Base-by-base conservation (phyloP, 1,140 invertebrate species). In the Pentalonia nigronervosa region DNA sequence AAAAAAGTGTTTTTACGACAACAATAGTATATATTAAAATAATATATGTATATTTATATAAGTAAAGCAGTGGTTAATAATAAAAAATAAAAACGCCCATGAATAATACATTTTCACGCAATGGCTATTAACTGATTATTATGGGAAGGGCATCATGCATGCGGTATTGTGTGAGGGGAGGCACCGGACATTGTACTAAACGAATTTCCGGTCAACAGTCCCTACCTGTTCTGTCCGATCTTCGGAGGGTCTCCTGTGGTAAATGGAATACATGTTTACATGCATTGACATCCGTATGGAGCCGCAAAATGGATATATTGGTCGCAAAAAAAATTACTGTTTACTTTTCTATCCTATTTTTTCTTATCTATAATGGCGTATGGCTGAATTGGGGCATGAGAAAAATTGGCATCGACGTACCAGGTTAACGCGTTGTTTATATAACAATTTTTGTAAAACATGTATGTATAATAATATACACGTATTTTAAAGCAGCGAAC, bases 151-250 rank as follows among this genome's bases (percentile, higher is more conserved):
- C 90, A 81, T 92, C 83, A 83, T 41, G n/a, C 41, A 41, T 92
- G 67, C 11, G 45, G 76, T 83, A 83, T 92, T 92, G 47, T 92
- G 45, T 20, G 67, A 81, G 23, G 76, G 90, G 67, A 92, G 67
- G 90, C 48, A 50, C 90, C 90, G 90, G 90, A 92, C 90, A 83
- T 92, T 48, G 47, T 34, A 92, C 90, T 92, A 92, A 92, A 92
- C 90, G 67, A 92, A 92, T 92, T 81, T 92, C 90, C 90, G 90
- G 90, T 92, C 90, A 50, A 92, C 67, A 48, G 76, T 76, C 90
- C 67, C 67, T 92, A 76, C 90, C 90, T 45, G n/a, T 34, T 48
- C 47, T 36, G 21, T 4, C 23, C 17, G 36, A 50, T 92, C 41
- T 76, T 48, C 30, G 67, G 20, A 83, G 90, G 90, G 67, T 36